Evolutionary conservation across 2,888 invertebrate species (phyloP).

Genomic region (Eucera pruinosa): DNA sequence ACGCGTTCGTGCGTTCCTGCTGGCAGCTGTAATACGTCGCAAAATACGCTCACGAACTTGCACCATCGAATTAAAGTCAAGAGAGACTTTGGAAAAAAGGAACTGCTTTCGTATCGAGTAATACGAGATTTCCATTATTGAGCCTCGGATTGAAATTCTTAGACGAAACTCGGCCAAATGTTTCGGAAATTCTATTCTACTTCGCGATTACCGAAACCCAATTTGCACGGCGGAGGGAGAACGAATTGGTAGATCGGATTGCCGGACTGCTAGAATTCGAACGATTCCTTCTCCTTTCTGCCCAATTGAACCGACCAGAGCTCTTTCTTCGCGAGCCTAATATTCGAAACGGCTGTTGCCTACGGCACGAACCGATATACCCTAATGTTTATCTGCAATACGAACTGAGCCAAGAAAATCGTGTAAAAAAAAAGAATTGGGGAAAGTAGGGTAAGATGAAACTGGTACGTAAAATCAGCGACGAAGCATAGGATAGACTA

Average conservation of each 20-base stretch:
- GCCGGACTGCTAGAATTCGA: not conserved
- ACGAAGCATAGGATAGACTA: too few species aligned
- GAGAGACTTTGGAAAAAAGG: not conserved
- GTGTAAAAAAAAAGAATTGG: not conserved
- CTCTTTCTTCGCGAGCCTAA: not conserved
- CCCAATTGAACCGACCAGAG: not conserved
- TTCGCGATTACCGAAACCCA: not conserved
- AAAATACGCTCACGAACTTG: not conserved
- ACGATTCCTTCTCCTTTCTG: not conserved
- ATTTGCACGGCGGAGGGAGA: not conserved
- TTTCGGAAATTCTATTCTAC: not conserved
- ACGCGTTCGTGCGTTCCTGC: not conserved
- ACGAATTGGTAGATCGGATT: conserved; percentile 3
- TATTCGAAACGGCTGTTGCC: not conserved
- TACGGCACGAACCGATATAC: not conserved
- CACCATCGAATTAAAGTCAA: not conserved
- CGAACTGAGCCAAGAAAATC: not conserved
- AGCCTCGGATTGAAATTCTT: not conserved
- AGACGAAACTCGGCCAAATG: not conserved
- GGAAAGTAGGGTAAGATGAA: too few species aligned
- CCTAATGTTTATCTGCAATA: conserved; percentile 12
- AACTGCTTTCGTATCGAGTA: not conserved
- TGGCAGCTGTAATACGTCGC: not conserved
- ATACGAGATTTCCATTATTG: not conserved
- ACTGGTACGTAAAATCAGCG: too few species aligned